Evolutionary conservation across 2,797 vertebrate species (phyloP).

Genomic region (Alfaro cultratus): DNA sequence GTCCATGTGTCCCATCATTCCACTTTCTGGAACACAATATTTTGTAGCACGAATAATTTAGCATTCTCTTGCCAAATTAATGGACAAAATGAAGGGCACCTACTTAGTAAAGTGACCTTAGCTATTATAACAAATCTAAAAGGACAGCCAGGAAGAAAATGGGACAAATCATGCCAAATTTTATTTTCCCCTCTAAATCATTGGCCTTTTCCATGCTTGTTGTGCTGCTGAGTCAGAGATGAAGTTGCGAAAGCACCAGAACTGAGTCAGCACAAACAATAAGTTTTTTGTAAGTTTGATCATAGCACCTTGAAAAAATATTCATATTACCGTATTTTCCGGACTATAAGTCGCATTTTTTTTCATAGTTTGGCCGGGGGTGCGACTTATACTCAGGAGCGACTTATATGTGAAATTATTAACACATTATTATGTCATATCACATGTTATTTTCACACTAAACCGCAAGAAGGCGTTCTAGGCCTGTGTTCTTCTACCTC

Average conservation of each 20-base stretch:
- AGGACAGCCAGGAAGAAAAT: background rate
- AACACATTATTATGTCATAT: no score
- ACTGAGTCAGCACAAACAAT: background rate
- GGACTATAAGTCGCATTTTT: no score
- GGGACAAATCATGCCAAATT: no score
- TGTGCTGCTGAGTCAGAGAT: background rate
- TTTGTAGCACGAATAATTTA: constrained; percentile 25
- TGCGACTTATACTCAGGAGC: no score
- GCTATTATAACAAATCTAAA: background rate
- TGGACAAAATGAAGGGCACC: background rate
- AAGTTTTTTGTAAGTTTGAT: background rate
- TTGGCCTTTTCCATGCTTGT: background rate
- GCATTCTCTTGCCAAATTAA: background rate
- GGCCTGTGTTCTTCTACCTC: no score
- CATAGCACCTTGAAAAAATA: background rate
- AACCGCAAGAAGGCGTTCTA: no score
- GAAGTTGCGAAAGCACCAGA: background rate
- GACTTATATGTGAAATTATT: no score
- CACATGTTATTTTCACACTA: no score
- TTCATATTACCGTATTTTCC: background rate
- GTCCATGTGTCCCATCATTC: constrained; percentile 17
- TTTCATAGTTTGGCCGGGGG: no score
- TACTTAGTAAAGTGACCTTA: background rate
- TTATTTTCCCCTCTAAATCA: background rate
- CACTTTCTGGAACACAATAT: constrained; percentile 22